Evolutionary conservation across 2,113 vertebrate genomes (phyloP), one percentile per base, ranked within the genome.

Genomic region (Apeltes quadracus): DNA sequence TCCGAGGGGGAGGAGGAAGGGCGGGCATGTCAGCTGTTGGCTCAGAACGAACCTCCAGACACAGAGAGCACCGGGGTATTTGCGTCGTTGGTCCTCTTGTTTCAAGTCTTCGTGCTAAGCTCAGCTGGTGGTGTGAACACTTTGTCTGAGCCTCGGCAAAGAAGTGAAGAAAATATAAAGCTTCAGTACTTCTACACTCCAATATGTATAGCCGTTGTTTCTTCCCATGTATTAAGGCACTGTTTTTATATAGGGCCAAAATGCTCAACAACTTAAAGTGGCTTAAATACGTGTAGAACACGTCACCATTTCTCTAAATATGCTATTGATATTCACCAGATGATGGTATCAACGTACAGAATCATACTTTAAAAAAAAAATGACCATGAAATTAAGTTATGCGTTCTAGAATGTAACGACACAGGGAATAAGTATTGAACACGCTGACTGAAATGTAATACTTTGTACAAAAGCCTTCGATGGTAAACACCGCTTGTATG

Each of bases 1-100:
- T 29, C 2, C 29, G 64, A 65, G 72, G 73, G 43, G 15, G 38
- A 74, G 71, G 20, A 69, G 69, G 67, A 69, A 56, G 84, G 69
- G 32, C 23, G 68, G 74, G 53, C 16, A 79, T 25, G 50, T 25
- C 12, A 12, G 68, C 43, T 57, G 63, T 43, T 61, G 25, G 32
- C 34, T 9, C 5, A 15, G 22, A 2, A 15, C 2, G 44, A 20
- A 13, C 50, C 32, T 22, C 4, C 13, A 43, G 43, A 59, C n/a
- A 25, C 5, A 57, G 25, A 36, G 20, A 23, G 11, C 7, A 3
- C 29, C 29, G 4, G 54, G 54, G 32, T 54, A 54, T 54, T 54
- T 54, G 13, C 14, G 14, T 25, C 23, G 23, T 25, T 25, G 50
- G 13, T 20, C 12, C 20, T 36, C 18, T n/a, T 32, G 32, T 61